These are phyloP conservation scores for Elgaria multicarinata DNA, from an alignment of 2,113 vertebrate species.

Conservation along the genomic window DNA sequence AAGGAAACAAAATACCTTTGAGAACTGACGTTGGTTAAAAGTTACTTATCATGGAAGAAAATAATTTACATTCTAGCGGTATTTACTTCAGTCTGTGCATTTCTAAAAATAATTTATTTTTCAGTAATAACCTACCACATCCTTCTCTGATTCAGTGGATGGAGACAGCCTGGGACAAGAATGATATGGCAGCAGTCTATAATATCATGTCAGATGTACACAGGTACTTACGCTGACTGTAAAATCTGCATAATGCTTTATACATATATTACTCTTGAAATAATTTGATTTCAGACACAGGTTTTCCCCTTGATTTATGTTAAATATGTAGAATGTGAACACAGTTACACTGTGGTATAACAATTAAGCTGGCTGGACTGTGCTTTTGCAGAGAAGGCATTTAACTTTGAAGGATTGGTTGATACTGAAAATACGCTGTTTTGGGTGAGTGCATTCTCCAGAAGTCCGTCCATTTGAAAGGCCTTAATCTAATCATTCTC, in stretches of 20 bases:
- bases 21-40: constrained; percentile 45
- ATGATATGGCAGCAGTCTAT: constrained; percentile 45
- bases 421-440: constrained; percentile 8
- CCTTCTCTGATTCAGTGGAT: constrained; percentile 33
- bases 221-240: constrained; percentile 33
- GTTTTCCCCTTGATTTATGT: constrained; percentile 27
- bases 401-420: neutral
- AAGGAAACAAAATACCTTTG: constrained; percentile 56
- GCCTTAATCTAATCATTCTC: constrained; percentile 15
- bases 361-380: constrained; percentile 34
- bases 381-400: neutral
- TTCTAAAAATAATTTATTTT: constrained; percentile 65
- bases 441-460: neutral
- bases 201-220: constrained; percentile 31
- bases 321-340: constrained; percentile 6
- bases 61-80: constrained; percentile 54
- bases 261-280: constrained; percentile 17
- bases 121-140: constrained; percentile 44
- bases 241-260: constrained; percentile 50
- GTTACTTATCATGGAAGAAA: constrained; percentile 34
- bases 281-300: neutral
- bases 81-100: constrained; percentile 56
- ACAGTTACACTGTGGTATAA: constrained; percentile 19
- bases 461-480: constrained; percentile 23
- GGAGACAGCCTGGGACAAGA: constrained; percentile 17